A percentile compares a stretch with the other conserved stretches of the same genome.
Evolutionary conservation across 1,140 invertebrate species (phyloP).

Genomic region (Drosophila nigromelanica): DNA sequence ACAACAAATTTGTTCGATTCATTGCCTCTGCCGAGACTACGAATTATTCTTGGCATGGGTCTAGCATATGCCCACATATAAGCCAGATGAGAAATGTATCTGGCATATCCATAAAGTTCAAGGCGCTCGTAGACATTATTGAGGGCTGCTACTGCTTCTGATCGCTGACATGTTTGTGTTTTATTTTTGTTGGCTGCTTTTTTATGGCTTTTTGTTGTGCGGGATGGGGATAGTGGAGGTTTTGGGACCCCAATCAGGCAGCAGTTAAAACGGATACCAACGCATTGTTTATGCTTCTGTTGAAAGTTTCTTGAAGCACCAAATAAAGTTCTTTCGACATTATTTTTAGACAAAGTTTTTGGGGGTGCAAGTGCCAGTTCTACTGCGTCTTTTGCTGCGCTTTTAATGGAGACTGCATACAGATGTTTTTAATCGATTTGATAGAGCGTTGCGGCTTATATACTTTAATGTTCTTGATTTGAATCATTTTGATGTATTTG

Average conservation of each 20-base stretch:
- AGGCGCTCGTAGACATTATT: constrained; percentile 59
- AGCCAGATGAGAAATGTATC: background rate
- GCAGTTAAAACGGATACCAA: constrained; percentile 47
- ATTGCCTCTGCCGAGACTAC: background rate
- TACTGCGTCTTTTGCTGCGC: background rate
- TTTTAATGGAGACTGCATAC: background rate
- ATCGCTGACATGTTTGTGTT: constrained; percentile 64
- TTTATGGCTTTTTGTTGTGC: constrained; percentile 37
- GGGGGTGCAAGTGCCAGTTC: constrained; percentile 33
- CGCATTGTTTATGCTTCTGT: constrained; percentile 71
- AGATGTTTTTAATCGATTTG: constrained; percentile 2
- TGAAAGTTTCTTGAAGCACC: constrained; percentile 60
- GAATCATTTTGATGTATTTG: background rate
- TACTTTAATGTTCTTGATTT: background rate
- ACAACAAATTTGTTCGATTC: constrained; percentile 57
- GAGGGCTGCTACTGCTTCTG: background rate
- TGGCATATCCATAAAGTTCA: constrained; percentile 63
- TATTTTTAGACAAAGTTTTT: constrained; percentile 40
- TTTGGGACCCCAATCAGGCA: constrained; percentile 56
- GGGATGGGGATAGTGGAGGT: constrained; percentile 1
- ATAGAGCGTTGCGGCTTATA: background rate
- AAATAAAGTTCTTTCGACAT: constrained; percentile 18
- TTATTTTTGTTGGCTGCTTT: constrained; percentile 74
- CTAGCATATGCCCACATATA: constrained; percentile 14
- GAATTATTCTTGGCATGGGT: constrained; percentile 53